Percentiles rank a stretch among this genome's conserved stretches.
phyloP scores from a whole-genome alignment of 2,888 invertebrate genomes.

The Polyploca ridens region DNA sequence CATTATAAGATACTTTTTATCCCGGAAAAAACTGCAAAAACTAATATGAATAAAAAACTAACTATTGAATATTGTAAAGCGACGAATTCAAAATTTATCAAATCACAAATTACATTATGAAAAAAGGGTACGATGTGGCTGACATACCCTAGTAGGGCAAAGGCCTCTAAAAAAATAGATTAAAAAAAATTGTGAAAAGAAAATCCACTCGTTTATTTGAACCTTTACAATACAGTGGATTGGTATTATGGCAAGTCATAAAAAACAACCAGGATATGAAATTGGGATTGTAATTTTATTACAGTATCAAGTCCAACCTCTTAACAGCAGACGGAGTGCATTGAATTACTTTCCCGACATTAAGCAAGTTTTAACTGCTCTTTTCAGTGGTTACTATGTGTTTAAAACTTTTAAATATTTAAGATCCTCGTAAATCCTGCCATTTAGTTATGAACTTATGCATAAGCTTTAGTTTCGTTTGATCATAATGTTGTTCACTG shows the following conservation, averaged over 20 bases:
- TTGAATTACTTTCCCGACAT: slow-evolving; percentile 14
- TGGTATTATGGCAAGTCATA: background rate
- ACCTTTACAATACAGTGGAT: background rate
- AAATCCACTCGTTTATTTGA: background rate
- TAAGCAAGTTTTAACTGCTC: slow-evolving; percentile 27
- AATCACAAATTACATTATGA: too few species aligned
- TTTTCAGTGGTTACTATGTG: slow-evolving; percentile 26
- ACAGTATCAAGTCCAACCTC: slow-evolving; percentile 1
- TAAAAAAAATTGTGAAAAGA: too few species aligned
- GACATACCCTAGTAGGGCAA: too few species aligned
- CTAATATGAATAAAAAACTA: too few species aligned
- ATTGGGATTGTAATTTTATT: slow-evolving; percentile 4
- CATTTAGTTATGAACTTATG: slow-evolving; percentile 4
- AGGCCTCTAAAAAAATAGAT: too few species aligned
- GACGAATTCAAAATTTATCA: too few species aligned
- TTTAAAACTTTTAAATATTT: slow-evolving; percentile 34
- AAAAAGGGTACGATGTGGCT: too few species aligned
- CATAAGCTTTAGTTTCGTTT: background rate
- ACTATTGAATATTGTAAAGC: too few species aligned
- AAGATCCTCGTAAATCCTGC: slow-evolving; percentile 25
- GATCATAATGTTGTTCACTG: too few species aligned
- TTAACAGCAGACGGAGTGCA: slow-evolving; percentile 12
- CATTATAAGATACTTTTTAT: too few species aligned
- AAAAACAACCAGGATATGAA: background rate
- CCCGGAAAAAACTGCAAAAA: too few species aligned